Conservation (phyloP, 2,797 vertebrate genomes). For the Muscicapa striata region DNA sequence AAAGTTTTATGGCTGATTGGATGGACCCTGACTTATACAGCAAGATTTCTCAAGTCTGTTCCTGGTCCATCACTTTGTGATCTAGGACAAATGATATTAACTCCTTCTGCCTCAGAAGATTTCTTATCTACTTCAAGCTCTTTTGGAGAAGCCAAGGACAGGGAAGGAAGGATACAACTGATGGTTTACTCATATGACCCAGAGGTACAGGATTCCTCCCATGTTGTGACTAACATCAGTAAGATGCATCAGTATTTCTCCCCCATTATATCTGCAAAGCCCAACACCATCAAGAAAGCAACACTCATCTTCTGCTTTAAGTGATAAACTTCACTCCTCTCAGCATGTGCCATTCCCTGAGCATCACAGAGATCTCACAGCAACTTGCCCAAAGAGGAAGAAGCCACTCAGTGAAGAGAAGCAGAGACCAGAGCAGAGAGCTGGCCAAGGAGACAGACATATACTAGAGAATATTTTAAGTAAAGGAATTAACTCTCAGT, state of each 20-base stretch:
- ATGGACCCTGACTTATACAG: background rate
- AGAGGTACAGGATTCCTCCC: background rate
- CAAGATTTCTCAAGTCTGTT: background rate
- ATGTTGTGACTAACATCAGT: background rate
- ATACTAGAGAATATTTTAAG: background rate
- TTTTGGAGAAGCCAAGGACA: background rate
- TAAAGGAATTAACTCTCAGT: background rate
- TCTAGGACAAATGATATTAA: background rate
- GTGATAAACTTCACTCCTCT: background rate
- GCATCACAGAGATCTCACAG: background rate
- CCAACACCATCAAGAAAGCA: background rate
- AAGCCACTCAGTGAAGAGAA: background rate
- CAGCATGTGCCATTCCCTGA: background rate
- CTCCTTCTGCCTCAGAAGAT: background rate
- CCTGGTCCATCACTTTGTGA: background rate
- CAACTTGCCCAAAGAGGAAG: background rate
- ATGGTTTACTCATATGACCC: background rate
- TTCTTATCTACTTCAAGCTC: background rate
- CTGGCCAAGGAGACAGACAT: background rate
- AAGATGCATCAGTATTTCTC: background rate
- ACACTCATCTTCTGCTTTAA: background rate
- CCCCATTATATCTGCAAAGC: background rate
- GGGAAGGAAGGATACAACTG: background rate
- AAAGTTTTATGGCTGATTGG: background rate
- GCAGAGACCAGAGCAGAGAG: conserved; percentile 13